Conservation (phyloP, 2,113 vertebrate genomes). For the western clawed frog (Xenopus tropicalis) region UCB_Xtro_10.0 CM004444.2:139216501-139217000, state of each 20-base stretch:
- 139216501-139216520: too few species aligned
- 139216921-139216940: not conserved
- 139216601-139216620: too few species aligned
- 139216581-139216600: too few species aligned
- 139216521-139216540: too few species aligned
- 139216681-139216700: constrained; percentile 71
- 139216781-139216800: constrained; percentile 81
- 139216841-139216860: constrained; percentile 78
- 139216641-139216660: too few species aligned
- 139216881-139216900: constrained; percentile 74
- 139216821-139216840: constrained; percentile 77
- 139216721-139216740: constrained; percentile 78
- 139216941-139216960: not conserved
- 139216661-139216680: constrained; percentile 43
- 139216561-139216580: too few species aligned
- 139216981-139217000: too few species aligned
- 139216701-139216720: constrained; percentile 61
- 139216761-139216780: constrained; percentile 79
- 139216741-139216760: constrained; percentile 82
- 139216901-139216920: constrained; percentile 63
- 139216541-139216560: too few species aligned
- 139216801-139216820: constrained; percentile 70
- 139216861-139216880: constrained; percentile 78
- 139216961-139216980: not conserved
- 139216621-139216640: too few species aligned